Evolutionary conservation across 1,140 invertebrate species (phyloP).

Genomic region (Diachasmimorpha longicaudata): DNA sequence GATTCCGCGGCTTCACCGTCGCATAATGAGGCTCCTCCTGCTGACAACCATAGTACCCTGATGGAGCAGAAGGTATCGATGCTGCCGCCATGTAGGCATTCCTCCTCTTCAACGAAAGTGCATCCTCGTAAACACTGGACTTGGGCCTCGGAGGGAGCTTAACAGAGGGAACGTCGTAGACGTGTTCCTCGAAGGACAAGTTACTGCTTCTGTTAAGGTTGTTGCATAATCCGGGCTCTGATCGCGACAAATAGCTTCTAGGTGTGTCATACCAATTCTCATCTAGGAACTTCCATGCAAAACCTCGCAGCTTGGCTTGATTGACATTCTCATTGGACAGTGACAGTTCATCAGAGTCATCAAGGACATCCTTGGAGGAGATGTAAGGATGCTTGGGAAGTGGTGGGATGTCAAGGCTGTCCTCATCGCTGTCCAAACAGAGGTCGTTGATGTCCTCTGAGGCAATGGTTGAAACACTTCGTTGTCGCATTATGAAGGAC

Average conservation of each 20-base stretch:
- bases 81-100: neutral
- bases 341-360: neutral
- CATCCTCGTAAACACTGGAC: conserved; percentile 33
- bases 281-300: conserved; percentile 2
- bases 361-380: neutral
- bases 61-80: neutral
- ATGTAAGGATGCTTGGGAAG: conserved; percentile 38
- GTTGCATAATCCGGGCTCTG: conserved; percentile 19
- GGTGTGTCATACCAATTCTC: conserved; percentile 32
- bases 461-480: neutral
- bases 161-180: conserved; percentile 33
- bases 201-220: neutral
- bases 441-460: neutral
- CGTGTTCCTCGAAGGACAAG: neutral
- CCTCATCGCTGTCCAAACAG: neutral
- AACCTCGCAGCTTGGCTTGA: conserved; percentile 15
- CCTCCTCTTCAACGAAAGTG: conserved; percentile 23
- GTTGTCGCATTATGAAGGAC: neutral
- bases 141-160: conserved; percentile 21
- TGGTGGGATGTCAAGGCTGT: neutral
- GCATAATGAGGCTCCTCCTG: conserved; percentile 20
- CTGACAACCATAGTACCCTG: conserved; percentile 6
- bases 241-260: conserved; percentile 31
- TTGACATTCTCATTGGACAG: conserved; percentile 22
- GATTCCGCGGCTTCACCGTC: conserved; percentile 30